Conservation (phyloP, 2,888 invertebrate genomes). For the Drosophila nigritarsus region DNA sequence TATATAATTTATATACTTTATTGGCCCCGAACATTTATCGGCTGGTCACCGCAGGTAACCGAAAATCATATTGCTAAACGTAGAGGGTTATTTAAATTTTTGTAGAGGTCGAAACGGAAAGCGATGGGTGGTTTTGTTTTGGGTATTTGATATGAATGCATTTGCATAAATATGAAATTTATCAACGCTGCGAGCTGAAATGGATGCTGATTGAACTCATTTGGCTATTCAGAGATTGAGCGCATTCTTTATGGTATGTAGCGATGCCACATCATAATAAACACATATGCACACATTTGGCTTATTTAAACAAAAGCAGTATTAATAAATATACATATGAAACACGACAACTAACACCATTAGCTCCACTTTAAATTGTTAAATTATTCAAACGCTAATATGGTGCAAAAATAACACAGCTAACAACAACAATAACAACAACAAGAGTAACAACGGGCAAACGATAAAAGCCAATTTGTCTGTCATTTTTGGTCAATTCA, state of each 20-base stretch:
- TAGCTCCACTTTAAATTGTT: conserved; percentile 81
- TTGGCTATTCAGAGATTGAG: conserved; percentile 68
- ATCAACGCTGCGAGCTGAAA: conserved; percentile 68
- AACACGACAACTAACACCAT: conserved; percentile 81
- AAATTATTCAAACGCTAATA: conserved; percentile 78
- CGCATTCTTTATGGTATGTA: conserved; percentile 60
- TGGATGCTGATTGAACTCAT: conserved; percentile 80
- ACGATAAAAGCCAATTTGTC: conserved; percentile 80
- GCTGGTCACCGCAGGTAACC: conserved; percentile 57
- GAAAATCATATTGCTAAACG: conserved; percentile 64
- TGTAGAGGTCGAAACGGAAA: conserved; percentile 19
- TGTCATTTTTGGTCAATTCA: conserved; percentile 80
- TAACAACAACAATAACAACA: conserved; percentile 33
- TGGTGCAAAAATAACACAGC: conserved; percentile 59
- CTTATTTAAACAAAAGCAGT: conserved; percentile 72
- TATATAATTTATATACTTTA: conserved; percentile 75
- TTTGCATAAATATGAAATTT: conserved; percentile 79
- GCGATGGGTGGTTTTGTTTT: conserved; percentile 52
- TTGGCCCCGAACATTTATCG: conserved; percentile 35
- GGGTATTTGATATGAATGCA: conserved; percentile 58
- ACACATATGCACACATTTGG: conserved; percentile 25
- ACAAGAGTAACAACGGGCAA: conserved; percentile 37
- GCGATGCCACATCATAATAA: conserved; percentile 57
- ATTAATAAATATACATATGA: conserved; percentile 79
- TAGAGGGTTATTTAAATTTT: conserved; percentile 56